Evolutionary conservation across 1,140 invertebrate species (phyloP), one percentile per base, ranked within the genome.

Genomic region (Oncopeltus fasciatus): DNA sequence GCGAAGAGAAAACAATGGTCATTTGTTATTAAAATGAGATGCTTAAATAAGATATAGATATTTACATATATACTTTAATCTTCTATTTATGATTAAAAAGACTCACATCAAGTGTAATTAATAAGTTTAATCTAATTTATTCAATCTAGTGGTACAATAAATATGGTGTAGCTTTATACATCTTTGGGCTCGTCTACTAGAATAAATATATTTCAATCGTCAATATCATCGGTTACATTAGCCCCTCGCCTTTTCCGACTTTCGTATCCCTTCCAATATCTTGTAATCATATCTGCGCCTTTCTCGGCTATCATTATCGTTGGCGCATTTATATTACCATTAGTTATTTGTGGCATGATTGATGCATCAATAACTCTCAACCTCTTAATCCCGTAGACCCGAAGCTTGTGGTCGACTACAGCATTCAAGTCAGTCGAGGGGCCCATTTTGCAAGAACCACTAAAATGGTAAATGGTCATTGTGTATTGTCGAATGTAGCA

Each of bases 301-400:
- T 92, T 94, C 70, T 96, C 92, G 0, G 77, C 92, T n/a, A 96
- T 90, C 91, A 95, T 95, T 11, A 95, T 87, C 0, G 85, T 83
- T 0, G 88, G 87, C 0, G 88, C 87, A 66, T 91, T 90, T 18
- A 90, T 90, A 68, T 92, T 91, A 0, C 88, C 90, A 69, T 83
- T 88, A 0, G 87, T 86, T 1, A 92, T 85, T 0, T 81, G 78
- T 0, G 88, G 87, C 84, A 90, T 89, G 44, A 90, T 85, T 18
- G 84, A 87, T 0, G 86, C 86, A 67, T 90, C 88, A 58, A 88
- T 84, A 0, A 89, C 87, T 59, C 90, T 74, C 16, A 92, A 70
- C 0, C 86, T 86, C 49, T 80, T 76, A 0, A 89, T 71, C 0
- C 87, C 86, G 66, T 90, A 84, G 0, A 91, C 88, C 66, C 83